Conservation (phyloP, 1,140 invertebrate species). For the Sitobion miscanthi region DNA sequence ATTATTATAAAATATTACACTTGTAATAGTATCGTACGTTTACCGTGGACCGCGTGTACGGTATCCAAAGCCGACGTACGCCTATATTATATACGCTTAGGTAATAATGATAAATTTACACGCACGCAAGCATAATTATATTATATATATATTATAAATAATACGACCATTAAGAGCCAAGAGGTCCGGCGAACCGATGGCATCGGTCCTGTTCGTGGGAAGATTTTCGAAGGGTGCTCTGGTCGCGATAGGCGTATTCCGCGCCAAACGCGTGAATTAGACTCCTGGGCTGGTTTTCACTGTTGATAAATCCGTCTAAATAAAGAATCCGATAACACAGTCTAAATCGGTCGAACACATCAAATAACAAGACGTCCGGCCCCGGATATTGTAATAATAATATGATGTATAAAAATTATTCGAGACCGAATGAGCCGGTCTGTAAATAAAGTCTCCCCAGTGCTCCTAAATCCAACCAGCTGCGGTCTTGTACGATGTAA, state of each 20-base stretch:
- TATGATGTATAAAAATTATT: too few species aligned
- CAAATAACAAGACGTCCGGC: too few species aligned
- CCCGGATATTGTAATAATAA: too few species aligned
- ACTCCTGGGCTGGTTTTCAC: not conserved
- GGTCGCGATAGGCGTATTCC: not conserved
- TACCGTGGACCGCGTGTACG: not conserved
- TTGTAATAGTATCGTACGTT: not conserved
- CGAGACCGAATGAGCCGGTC: too few species aligned
- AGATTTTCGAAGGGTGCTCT: not conserved
- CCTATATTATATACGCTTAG: not conserved
- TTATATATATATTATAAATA: not conserved
- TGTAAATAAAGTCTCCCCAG: too few species aligned
- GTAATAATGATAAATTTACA: not conserved
- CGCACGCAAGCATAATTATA: not conserved
- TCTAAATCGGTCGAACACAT: too few species aligned
- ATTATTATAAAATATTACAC: constrained; percentile 14
- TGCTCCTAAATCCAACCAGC: too few species aligned
- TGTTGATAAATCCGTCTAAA: not conserved
- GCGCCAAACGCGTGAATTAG: not conserved
- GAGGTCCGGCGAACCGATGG: not conserved
- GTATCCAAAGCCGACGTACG: not conserved
- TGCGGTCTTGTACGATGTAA: too few species aligned
- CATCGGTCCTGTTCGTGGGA: not conserved
- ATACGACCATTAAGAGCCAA: not conserved
- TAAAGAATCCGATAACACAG: too few species aligned